These are phyloP conservation scores for Crotalus helleri DNA, from an alignment of 2,113 vertebrate genomes.

Conservation along the genomic window DNA sequence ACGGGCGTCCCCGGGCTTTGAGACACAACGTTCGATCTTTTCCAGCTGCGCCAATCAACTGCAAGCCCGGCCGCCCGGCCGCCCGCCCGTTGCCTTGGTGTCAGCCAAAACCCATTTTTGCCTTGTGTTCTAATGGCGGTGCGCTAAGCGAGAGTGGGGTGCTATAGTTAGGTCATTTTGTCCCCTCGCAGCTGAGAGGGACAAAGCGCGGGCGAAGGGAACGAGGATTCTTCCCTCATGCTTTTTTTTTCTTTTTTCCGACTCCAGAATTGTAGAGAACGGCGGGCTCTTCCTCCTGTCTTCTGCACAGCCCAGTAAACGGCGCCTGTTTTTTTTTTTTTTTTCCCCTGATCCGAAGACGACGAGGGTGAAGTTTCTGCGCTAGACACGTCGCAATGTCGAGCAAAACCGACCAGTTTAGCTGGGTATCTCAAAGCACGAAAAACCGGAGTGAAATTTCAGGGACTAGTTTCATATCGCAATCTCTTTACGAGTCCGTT, in stretches of 20 bases:
- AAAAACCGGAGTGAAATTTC: not conserved
- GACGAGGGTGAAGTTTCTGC: not conserved
- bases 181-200: not conserved
- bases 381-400: not conserved
- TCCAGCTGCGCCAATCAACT: conserved; percentile 8
- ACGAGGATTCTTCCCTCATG: not conserved
- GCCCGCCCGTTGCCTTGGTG: not conserved
- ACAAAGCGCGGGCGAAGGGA: not conserved
- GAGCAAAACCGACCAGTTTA: not conserved
- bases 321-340: not conserved
- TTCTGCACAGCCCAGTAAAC: not conserved
- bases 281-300: not conserved
- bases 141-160: too few species aligned
- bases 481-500: not conserved
- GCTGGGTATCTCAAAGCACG: not conserved
- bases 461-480: not conserved
- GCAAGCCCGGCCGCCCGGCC: not conserved
- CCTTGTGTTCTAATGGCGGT: not conserved
- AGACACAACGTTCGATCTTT: not conserved
- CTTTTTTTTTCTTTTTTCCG: rapidly evolving
- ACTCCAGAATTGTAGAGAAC: not conserved
- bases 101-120: not conserved
- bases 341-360: not conserved
- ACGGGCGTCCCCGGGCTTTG: too few species aligned
- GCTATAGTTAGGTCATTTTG: too few species aligned